Evolutionary conservation across 2,888 invertebrate species (phyloP), one percentile per base, ranked within the genome.

Genomic region (Sisyra nigra): DNA sequence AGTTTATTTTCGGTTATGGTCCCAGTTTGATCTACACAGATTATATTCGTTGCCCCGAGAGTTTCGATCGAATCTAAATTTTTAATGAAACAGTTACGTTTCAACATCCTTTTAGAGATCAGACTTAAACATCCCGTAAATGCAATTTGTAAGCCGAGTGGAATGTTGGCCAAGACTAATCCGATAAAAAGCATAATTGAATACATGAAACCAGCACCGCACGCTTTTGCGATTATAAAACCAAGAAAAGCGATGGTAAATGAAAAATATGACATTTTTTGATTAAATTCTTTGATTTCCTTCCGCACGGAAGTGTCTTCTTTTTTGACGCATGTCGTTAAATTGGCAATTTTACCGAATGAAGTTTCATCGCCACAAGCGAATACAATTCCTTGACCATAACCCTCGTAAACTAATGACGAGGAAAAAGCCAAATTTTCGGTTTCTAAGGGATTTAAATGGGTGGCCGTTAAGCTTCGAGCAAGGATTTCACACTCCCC

Each of bases 221-320:
- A n/a, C n/a, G 92, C 83, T 67, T 98, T 91, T 48, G 97, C 94
- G 60, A 98, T 96, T 46, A 96, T 60, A 76, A 98, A 98, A 78
- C 98, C 97, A 36, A 94, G 85, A 24, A 98, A 86, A 52, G 92
- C 92, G 52, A 92, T 76, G 68, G 92, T 91, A 49, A 93, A 91
- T 54, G 92, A 91, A 51, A 88, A 89, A 51, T 92, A 92, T 50
- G 96, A 96, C 63, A 98, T 97, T 57, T 98, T 72, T 61, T 96
- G 94, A 66, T 98, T 98, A 71, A 98, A 98, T 67, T 96, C 96
- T 54, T 88, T 89, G 62, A 98, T 97, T 72, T 98, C 97, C 69
- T 91, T 92, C 49, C 94, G 94, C 61, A 98, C 96, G 47, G 98
- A 97, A 1, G 97, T 97, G 67, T 96, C 92, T 49, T 92, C 92